These are phyloP conservation scores for Danio jaintianensis DNA, from an alignment of 2,797 vertebrate species.

Conservation along the genomic window DNA sequence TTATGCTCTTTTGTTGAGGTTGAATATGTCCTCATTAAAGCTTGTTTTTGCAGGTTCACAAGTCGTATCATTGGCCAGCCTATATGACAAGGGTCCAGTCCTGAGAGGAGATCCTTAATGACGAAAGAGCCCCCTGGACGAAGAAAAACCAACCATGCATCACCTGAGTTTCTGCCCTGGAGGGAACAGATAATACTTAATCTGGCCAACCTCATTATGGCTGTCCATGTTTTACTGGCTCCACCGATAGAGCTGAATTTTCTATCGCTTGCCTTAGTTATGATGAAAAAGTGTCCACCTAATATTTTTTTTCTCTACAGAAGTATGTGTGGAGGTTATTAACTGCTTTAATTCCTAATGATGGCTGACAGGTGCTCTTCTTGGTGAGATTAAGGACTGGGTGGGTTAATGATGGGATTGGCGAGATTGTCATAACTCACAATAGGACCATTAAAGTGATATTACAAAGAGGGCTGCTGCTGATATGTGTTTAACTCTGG, in stretches of 20 bases:
- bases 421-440: conserved; percentile 80
- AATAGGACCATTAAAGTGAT: conserved; percentile 77
- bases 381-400: conserved; percentile 71
- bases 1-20: no score
- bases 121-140: conserved; percentile 34
- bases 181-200: conserved; percentile 69
- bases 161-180: conserved; percentile 63
- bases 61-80: no score
- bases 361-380: conserved; percentile 76
- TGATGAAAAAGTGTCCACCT: conserved; percentile 61
- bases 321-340: conserved; percentile 69
- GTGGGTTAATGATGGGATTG: conserved; percentile 73
- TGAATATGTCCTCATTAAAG: no score
- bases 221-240: conserved; percentile 66
- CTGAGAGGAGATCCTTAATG: conserved; percentile 51
- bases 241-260: conserved; percentile 46
- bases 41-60: no score
- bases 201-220: conserved; percentile 75
- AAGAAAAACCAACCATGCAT: conserved; percentile 64
- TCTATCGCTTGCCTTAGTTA: conserved; percentile 55
- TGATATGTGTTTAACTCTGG: conserved; percentile 70
- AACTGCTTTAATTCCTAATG: conserved; percentile 75
- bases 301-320: conserved; percentile 58
- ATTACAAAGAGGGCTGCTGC: conserved; percentile 71
- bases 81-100: conserved; percentile 51